Percentiles rank a stretch among this genome's conserved stretches.
phyloP scores from a whole-genome alignment of 2,888 invertebrate genomes.

The Vanessa cardui region DNA sequence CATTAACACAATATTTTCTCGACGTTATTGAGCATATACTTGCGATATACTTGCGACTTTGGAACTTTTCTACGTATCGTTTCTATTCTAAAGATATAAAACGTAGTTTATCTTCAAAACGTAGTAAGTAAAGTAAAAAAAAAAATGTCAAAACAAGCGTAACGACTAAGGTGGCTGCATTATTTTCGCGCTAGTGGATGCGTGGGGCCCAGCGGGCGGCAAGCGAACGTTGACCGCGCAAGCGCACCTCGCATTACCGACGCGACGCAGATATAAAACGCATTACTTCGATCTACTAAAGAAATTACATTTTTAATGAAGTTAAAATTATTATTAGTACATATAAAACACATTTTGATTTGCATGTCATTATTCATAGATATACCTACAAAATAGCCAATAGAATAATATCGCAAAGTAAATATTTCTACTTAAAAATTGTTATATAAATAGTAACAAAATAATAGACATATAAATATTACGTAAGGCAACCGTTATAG shows the following conservation, averaged over 20 bases:
- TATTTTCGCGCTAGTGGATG: constrained; percentile 67
- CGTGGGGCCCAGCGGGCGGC: constrained; percentile 61
- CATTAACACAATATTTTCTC: not conserved
- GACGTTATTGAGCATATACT: constrained; percentile 34
- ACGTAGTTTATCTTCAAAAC: constrained; percentile 22
- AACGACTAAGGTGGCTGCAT: constrained; percentile 55
- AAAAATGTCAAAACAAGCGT: constrained; percentile 51
- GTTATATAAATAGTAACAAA: too few species aligned
- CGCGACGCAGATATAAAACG: constrained; percentile 21
- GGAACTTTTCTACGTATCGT: constrained; percentile 29
- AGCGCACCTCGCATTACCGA: constrained; percentile 35
- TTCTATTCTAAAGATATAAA: constrained; percentile 32
- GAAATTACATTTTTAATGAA: too few species aligned
- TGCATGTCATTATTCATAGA: not conserved
- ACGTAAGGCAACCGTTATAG: too few species aligned
- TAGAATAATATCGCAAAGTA: too few species aligned
- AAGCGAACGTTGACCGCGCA: constrained; percentile 69
- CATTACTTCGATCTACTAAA: not conserved
- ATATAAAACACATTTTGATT: not conserved
- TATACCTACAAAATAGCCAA: not conserved
- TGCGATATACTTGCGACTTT: not conserved
- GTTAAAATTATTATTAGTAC: too few species aligned
- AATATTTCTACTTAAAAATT: too few species aligned
- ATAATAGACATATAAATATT: too few species aligned
- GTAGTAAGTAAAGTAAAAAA: constrained; percentile 27